Evolutionary conservation across 2,113 vertebrate species (phyloP).

Genomic region (Euleptes europaea): DNA sequence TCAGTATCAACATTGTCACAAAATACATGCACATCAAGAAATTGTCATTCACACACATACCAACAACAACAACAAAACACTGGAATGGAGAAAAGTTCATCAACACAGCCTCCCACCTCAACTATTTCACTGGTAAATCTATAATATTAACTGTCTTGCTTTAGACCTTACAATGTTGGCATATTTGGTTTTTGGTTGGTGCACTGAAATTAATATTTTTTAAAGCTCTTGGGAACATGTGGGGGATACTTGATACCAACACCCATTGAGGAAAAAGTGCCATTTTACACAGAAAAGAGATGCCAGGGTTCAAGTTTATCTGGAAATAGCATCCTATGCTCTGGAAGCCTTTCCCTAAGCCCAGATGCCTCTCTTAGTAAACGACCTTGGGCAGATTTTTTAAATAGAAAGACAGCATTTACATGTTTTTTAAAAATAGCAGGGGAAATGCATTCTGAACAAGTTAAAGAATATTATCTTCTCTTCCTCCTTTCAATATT

Average conservation of each 20-base stretch:
- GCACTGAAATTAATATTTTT: neutral
- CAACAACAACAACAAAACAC: too few relatives aligned
- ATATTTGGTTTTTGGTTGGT: neutral
- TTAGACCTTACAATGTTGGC: neutral
- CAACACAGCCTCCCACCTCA: neutral
- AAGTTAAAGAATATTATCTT: neutral
- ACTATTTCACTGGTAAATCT: neutral
- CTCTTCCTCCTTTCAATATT: neutral
- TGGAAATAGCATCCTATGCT: neutral
- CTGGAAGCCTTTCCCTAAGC: neutral
- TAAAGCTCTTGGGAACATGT: neutral
- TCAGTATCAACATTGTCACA: neutral
- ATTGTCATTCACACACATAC: neutral
- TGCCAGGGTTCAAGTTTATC: neutral
- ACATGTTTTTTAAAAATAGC: too few relatives aligned
- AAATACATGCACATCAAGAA: fast-evolving
- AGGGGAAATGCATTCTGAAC: fast-evolving
- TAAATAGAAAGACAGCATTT: neutral
- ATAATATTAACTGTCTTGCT: neutral
- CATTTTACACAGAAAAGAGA: neutral
- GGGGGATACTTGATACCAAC: neutral
- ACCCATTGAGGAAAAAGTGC: neutral
- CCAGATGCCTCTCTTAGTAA: neutral
- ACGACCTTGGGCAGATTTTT: too few relatives aligned
- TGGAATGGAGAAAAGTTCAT: neutral